Evolutionary conservation across 64 coral and sea anemone species (phyloP).

Genomic region (Cladopsammia gracilis): DNA sequence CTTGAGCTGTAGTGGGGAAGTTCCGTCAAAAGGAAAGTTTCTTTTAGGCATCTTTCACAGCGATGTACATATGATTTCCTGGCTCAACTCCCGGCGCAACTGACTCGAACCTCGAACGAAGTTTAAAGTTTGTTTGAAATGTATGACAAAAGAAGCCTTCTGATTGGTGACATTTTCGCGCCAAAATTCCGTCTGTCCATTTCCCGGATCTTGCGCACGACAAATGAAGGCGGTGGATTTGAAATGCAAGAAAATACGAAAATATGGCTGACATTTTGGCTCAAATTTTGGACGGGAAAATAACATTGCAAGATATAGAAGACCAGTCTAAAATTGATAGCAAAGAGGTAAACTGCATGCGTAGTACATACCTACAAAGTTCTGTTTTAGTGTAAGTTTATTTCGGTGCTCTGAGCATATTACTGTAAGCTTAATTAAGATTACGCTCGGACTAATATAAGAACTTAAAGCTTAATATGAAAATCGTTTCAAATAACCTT

Average conservation of each 20-base stretch:
- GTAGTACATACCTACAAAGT: too few relatives aligned
- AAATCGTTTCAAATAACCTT: too few relatives aligned
- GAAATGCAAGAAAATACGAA: slow-evolving; percentile 19
- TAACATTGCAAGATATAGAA: slow-evolving; percentile 61
- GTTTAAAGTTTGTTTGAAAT: not conserved
- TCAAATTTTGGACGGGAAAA: slow-evolving; percentile 62
- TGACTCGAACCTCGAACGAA: not conserved
- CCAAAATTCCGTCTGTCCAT: slow-evolving; percentile 50
- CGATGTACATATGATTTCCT: too few relatives aligned
- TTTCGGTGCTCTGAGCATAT: too few relatives aligned
- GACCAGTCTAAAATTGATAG: not conserved
- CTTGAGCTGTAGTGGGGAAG: slow-evolving; percentile 86
- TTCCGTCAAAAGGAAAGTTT: slow-evolving; percentile 85
- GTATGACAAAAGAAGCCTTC: not conserved
- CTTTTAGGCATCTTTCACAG: slow-evolving; percentile 82
- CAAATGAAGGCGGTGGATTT: slow-evolving; percentile 56
- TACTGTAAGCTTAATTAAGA: too few relatives aligned
- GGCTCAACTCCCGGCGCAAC: too few relatives aligned
- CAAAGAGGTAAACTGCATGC: not conserved
- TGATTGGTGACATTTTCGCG: slow-evolving; percentile 90
- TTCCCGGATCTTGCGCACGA: slow-evolving; percentile 69
- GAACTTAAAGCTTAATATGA: too few relatives aligned
- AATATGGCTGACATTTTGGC: slow-evolving; percentile 55
- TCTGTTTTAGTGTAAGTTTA: too few relatives aligned
- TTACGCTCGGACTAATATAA: too few relatives aligned